Evolutionary conservation across 1,140 invertebrate genomes (phyloP).

Genomic region (Bombus soroeensis): DNA sequence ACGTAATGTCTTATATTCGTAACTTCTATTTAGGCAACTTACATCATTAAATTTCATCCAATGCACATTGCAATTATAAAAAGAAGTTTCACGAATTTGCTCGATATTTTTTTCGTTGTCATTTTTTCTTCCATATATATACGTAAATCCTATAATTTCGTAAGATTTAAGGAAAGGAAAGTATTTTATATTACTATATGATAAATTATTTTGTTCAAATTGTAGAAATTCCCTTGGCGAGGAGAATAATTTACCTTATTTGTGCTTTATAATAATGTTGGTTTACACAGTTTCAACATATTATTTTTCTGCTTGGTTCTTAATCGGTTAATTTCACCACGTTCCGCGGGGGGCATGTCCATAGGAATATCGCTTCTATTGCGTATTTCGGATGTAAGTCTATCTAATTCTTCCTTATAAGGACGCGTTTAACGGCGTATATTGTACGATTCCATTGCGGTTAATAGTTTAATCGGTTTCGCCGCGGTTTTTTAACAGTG

Average conservation of each 20-base stretch:
- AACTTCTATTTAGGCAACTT: not conserved
- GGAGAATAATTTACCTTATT: no score
- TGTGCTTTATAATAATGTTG: no score
- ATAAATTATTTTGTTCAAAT: not conserved
- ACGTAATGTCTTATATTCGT: not conserved
- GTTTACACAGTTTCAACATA: no score
- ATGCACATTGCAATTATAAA: no score
- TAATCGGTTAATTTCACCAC: not conserved
- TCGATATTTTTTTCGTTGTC: not conserved
- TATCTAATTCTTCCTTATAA: not conserved
- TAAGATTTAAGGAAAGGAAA: not conserved
- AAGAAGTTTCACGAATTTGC: no score
- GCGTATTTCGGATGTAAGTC: not conserved
- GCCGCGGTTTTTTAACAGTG: conserved; percentile 11
- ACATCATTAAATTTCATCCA: no score
- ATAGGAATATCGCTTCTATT: not conserved
- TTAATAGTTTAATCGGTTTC: conserved; percentile 12
- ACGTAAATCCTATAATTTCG: not conserved
- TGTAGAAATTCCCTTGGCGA: not conserved
- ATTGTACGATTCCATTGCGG: not conserved
- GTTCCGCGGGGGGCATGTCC: not conserved
- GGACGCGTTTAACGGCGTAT: not conserved
- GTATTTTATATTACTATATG: not conserved
- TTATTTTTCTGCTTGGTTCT: no score
- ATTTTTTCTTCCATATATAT: not conserved